These are phyloP conservation scores for Scaptodrosophila latifasciaeformis DNA, from an alignment of 2,888 invertebrate genomes.

Conservation along the genomic window DNA sequence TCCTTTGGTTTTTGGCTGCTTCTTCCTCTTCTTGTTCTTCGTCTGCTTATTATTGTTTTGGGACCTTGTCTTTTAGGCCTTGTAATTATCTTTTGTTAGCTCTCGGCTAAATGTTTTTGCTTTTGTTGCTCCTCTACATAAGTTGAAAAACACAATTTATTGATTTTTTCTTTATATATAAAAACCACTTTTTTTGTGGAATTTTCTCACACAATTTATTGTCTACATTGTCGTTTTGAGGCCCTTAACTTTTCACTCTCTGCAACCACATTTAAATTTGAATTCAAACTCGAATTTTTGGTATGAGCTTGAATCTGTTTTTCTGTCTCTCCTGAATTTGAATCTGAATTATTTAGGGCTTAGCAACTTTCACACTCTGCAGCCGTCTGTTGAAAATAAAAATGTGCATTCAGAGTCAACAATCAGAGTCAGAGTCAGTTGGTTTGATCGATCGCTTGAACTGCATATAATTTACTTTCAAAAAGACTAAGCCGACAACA, in stretches of 20 bases:
- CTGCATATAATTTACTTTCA: conserved; percentile 24
- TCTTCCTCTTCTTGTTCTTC: conserved; percentile 36
- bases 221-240: conserved; percentile 31
- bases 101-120: conserved; percentile 3
- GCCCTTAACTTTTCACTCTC: conserved; percentile 8
- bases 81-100: conserved; percentile 30
- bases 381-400: conserved; percentile 16
- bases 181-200: too few relatives aligned
- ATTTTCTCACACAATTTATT: conserved; percentile 13
- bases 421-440: conserved; percentile 22
- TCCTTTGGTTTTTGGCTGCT: too few relatives aligned
- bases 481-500: conserved; percentile 6
- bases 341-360: conserved; percentile 8
- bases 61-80: conserved; percentile 6
- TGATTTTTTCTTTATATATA: not conserved
- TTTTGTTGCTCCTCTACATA: conserved; percentile 18
- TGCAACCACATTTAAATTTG: conserved; percentile 3
- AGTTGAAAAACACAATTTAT: too few relatives aligned
- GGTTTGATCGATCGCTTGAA: conserved; percentile 33
- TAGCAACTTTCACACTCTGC: conserved; percentile 32
- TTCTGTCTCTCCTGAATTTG: too few relatives aligned
- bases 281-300: conserved; percentile 27
- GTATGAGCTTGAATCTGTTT: too few relatives aligned
- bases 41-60: conserved; percentile 55
- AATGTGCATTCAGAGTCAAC: not conserved